Evolutionary conservation across 2,797 vertebrate genomes (phyloP).

Genomic region (Spinus pinus): DNA sequence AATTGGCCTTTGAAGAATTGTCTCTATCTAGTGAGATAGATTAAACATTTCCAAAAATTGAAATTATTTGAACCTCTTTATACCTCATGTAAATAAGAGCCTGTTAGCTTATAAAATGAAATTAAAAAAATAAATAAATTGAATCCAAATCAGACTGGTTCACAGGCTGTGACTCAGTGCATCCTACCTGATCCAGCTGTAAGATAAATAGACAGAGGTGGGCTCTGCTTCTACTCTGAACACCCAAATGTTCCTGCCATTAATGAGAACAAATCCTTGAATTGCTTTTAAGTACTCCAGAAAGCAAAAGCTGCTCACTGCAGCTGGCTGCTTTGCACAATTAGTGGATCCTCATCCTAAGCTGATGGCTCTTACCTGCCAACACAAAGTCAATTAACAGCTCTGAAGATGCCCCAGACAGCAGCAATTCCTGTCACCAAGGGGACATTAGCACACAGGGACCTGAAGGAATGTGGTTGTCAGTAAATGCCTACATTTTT

Average conservation of each 20-base stretch:
- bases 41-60: neutral
- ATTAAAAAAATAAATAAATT: neutral
- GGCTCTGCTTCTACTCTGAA: neutral
- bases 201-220: neutral
- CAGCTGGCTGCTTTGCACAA: neutral
- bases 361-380: neutral
- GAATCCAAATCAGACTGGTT: neutral
- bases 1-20: neutral
- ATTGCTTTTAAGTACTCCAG: neutral
- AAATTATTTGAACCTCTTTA: neutral
- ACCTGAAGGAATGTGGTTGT: neutral
- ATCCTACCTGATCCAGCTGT: neutral
- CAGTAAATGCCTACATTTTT: neutral
- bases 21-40: neutral
- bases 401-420: neutral
- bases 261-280: neutral
- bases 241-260: neutral
- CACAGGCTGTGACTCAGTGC: neutral
- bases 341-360: neutral
- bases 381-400: neutral
- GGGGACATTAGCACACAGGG: neutral
- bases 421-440: neutral
- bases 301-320: neutral
- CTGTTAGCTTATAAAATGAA: neutral
- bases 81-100: neutral